Base-by-base conservation (phyloP, 2,888 invertebrate genomes). In the Drosophila demipolita region DNA sequence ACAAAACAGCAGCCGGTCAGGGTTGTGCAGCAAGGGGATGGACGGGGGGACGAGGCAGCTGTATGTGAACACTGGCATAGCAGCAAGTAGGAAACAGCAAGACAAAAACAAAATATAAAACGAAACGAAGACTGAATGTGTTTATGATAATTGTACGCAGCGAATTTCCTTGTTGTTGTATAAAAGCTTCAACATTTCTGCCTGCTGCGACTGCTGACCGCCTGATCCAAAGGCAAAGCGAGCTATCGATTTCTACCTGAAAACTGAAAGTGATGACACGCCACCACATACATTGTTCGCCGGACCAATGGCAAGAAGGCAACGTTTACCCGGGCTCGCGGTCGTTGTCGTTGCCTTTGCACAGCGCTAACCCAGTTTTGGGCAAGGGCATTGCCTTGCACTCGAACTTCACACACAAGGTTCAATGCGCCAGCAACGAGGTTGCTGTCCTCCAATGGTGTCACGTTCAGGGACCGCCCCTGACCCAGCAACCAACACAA, bases 241-340 rank as follows among this genome's bases (percentile, higher is more conserved):
- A 75, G 87, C 89, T 91, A 87, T 91, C 91, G 91, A 91, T 91
- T 91, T 91, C 91, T 91, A 90, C 90, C 86, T 88, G 83, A 88
- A 90, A 90, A 91, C 80, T 87, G 91, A 91, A 90, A 90, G 91
- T 90, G 87, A 80, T 62, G 78, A 32, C 50, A 4, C 35, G 15
- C 8, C n/a, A 26, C 29, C 17, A 79, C 64, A 42, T 33, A 45
- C 60, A 35, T 62, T 36, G 38, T 3, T 33, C 66, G 63, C 53
- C 35, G 72, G 67, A 63, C 53, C 59, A 64, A 58, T 20, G 15
- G 45, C 23, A 45, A 35, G 23, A 45, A 35, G 23, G 29, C 49
- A 59, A 20, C 9, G 26, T 11, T 11, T n/a, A 33, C 8, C 49
- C 36, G 15, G 9, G 48, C 58, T 59, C 73, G 65, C 40, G 49